Evolutionary conservation across 2,113 vertebrate genomes (phyloP), one percentile per base, ranked within the genome.

Genomic region (Petaurus breviceps): DNA sequence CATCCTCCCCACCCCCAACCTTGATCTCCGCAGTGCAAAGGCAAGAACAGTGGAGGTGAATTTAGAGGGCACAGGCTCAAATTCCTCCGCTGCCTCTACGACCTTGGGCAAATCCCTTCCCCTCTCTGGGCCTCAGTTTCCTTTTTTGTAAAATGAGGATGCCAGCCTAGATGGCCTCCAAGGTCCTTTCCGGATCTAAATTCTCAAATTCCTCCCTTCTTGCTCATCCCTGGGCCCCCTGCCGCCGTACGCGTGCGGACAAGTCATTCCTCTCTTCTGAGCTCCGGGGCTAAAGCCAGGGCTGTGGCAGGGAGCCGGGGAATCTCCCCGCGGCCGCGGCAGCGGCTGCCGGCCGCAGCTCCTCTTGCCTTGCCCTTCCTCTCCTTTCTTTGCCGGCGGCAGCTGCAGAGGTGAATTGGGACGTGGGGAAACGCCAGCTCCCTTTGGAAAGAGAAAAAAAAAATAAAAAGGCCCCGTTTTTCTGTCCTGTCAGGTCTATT

Each of bases 401-500:
- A 92, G 94, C 25, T 0, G 92, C 97, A 97, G 98, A 98, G 98
- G 98, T 98, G 98, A 98, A 97, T 92, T 91, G 57, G 43, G 96
- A 92, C 97, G 3, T 19, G 97, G 97, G 68, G 93, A 47, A 97
- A 31, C 93, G 46, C 51, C 54, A 14, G 92, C 97, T 98, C 97
- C 97, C 97, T 97, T 95, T 77, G 3, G 52, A 46, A 95, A 43
- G 90, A 51, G 93, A 91, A 50, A 93, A 97, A 50, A 93, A 97
- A 95, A 97, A 98, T 92, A 2, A 98, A 98, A 93, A 98, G 97
- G 92, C 95, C 98, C 97, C 94, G 96, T 98, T 98, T 99, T 98
- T 98, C 98, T 98, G 98, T 98, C 98, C 98, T 98, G 98, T 99
- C 98, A 98, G 98, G 98, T 98, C 98, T 98, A 98, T 98, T 98